Evolutionary conservation across 2,888 invertebrate genomes (phyloP).

Genomic region (Xestia rhomboidea): DNA sequence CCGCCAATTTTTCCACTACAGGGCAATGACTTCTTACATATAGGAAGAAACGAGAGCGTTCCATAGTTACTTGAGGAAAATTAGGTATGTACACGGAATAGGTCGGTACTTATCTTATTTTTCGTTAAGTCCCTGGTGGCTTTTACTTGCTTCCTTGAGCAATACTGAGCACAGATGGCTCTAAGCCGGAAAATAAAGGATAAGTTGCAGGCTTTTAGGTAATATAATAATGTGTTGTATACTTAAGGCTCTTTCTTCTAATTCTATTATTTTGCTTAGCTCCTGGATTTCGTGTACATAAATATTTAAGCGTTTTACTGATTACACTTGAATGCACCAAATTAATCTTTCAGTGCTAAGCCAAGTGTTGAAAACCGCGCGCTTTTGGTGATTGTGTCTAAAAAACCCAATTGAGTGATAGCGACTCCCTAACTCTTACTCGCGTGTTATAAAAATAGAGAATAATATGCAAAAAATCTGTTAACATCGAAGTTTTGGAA

Average conservation of each 20-base stretch:
- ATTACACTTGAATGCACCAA: background rate
- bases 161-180: constrained; percentile 31
- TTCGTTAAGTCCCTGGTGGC: constrained; percentile 22
- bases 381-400: background rate
- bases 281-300: background rate
- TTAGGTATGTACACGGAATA: background rate
- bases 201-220: constrained; percentile 32
- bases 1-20: background rate
- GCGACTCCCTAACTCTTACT: too few relatives aligned
- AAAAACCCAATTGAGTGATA: background rate
- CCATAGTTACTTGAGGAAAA: constrained; percentile 16
- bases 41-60: background rate
- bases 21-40: background rate
- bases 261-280: background rate
- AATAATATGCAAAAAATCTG: background rate
- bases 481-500: background rate
- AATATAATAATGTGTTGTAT: constrained; percentile 33
- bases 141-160: constrained; percentile 34
- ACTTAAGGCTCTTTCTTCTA: constrained; percentile 3
- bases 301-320: background rate
- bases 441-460: background rate
- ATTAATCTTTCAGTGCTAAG: background rate
- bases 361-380: background rate
- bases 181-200: constrained; percentile 31
- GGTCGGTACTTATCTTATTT: constrained; percentile 14